Conservation (phyloP, 2,113 vertebrate species). For the Gasterosteus aculeatus region DNA sequence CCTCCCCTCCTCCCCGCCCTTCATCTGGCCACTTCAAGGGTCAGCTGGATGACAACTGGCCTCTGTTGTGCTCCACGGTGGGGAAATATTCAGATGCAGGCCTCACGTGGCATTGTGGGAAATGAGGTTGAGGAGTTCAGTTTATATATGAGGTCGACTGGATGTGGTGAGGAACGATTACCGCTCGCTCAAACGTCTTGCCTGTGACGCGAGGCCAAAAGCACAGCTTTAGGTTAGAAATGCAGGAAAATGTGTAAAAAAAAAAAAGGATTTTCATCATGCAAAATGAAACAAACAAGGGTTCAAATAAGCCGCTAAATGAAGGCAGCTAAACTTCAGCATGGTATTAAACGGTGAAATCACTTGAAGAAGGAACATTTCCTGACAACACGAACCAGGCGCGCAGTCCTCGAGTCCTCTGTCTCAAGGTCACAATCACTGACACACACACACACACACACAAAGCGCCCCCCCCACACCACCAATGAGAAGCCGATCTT, state of each 20-base stretch:
- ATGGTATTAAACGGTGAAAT: conserved; percentile 37
- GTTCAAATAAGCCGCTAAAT: conserved; percentile 13
- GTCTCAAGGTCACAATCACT: conserved; percentile 33
- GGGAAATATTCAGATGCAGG: conserved; percentile 59
- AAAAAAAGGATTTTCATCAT: neutral
- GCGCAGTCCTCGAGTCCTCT: conserved; percentile 12
- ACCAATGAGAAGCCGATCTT: conserved; percentile 22
- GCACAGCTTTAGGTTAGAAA: conserved; percentile 27
- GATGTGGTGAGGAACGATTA: conserved; percentile 48
- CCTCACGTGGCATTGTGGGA: conserved; percentile 47
- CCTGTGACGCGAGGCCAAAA: conserved; percentile 4
- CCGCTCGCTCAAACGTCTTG: conserved; percentile 19
- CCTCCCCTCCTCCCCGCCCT: conserved; percentile 50
- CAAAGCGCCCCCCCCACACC: too few relatives aligned
- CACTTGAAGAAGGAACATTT: conserved; percentile 24
- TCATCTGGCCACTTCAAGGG: conserved; percentile 80
- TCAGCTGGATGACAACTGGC: conserved; percentile 75
- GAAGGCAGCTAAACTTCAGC: conserved; percentile 26
- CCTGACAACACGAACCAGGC: conserved; percentile 28
- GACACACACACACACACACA: conserved; percentile 6
- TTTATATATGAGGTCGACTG: conserved; percentile 42
- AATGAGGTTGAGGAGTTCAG: conserved; percentile 44
- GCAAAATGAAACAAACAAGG: neutral
- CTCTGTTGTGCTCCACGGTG: conserved; percentile 64
- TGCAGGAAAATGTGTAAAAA: neutral